A percentile compares a stretch with the other conserved stretches of the same genome.
These are phyloP conservation scores for Tenthredo scrophulariae DNA, from an alignment of 2,888 invertebrate species.

Conservation along the genomic window DNA sequence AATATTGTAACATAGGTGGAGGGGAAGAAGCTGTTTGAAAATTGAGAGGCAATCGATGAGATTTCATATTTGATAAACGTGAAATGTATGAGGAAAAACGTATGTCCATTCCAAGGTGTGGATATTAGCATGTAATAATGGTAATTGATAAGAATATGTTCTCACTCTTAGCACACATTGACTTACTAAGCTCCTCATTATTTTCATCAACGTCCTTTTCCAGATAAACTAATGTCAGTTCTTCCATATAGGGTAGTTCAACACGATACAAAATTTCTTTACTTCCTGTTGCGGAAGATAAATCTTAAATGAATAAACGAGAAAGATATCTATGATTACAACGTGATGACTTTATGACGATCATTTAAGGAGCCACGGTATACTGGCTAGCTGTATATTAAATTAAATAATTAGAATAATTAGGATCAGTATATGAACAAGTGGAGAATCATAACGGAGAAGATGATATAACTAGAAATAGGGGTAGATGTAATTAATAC, in stretches of 20 bases:
- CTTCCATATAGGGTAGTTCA: conserved; percentile 96
- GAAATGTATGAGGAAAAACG: background rate
- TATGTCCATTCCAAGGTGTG: conserved; percentile 66
- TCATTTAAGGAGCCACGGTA: background rate
- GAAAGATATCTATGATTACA: conserved; percentile 40
- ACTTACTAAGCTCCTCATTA: conserved; percentile 77
- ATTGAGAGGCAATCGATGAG: background rate
- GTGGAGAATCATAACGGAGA: background rate
- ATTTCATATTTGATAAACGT: background rate
- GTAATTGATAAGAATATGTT: conserved; percentile 72
- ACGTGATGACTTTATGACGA: conserved; percentile 29
- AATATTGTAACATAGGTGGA: conserved; percentile 72
- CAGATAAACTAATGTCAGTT: conserved; percentile 96
- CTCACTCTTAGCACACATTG: conserved; percentile 60
- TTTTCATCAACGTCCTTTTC: conserved; percentile 87
- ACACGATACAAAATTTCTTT: conserved; percentile 95
- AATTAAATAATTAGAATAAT: background rate
- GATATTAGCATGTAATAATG: conserved; percentile 80
- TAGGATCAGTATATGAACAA: background rate
- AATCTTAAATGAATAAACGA: conserved; percentile 67
- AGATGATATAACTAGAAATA: background rate
- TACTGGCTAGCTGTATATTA: background rate
- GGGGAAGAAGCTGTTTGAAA: conserved; percentile 69
- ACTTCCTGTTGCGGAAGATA: conserved; percentile 77
- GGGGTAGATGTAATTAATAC: background rate